phyloP scores from a whole-genome alignment of 2,888 invertebrate genomes.

The Diarsia rubi region DNA sequence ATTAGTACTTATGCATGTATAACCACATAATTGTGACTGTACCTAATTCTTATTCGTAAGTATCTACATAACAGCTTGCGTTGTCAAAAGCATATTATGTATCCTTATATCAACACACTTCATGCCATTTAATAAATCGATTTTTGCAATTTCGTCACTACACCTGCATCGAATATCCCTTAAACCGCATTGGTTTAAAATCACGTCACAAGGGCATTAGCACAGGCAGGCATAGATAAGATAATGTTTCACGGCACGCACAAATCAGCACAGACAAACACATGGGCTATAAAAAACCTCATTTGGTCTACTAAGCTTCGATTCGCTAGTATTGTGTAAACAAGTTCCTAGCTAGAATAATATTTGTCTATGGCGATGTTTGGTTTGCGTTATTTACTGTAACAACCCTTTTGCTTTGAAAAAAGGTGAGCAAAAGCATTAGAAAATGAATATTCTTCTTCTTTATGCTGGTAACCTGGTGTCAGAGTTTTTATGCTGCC shows the following conservation, averaged over 20 bases:
- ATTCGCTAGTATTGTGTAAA: slow-evolving; percentile 32
- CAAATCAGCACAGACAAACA: slow-evolving; percentile 37
- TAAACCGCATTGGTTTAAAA: slow-evolving; percentile 21
- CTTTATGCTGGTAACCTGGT: no score
- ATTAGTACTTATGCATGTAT: not conserved
- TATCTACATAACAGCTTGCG: not conserved
- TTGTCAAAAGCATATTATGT: not conserved
- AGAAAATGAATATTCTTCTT: no score
- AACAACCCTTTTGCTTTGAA: slow-evolving; percentile 2
- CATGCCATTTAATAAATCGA: not conserved
- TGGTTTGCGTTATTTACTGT: not conserved
- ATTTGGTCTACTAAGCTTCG: slow-evolving; percentile 31
- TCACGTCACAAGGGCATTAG: slow-evolving; percentile 49
- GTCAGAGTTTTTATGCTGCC: no score
- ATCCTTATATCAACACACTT: no score
- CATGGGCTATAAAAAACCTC: slow-evolving; percentile 33
- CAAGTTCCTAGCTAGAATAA: slow-evolving; percentile 33
- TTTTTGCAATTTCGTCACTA: slow-evolving; percentile 18
- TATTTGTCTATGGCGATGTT: slow-evolving; percentile 42
- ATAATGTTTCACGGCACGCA: slow-evolving; percentile 48
- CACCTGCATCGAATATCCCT: slow-evolving; percentile 9
- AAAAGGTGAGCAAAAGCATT: not conserved
- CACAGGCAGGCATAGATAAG: slow-evolving; percentile 27
- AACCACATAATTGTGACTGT: not conserved
- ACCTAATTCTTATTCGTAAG: not conserved